These are phyloP conservation scores for Ditylenchus weischeri DNA, from an alignment of 2,888 invertebrate species.

Conservation along the genomic window DNA sequence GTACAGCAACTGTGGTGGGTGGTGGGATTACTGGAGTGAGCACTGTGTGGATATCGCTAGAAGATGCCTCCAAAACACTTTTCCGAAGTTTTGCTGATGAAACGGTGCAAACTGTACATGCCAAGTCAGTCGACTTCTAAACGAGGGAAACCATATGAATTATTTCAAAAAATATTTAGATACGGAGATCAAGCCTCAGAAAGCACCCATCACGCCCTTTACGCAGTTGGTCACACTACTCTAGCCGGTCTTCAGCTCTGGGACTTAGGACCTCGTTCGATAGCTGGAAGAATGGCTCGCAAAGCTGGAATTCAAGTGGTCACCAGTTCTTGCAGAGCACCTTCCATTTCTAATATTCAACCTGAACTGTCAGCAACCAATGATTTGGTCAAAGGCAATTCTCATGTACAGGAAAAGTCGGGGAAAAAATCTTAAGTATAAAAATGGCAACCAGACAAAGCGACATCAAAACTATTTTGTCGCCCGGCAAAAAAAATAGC, in stretches of 20 bases:
- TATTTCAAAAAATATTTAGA: conserved; percentile 21
- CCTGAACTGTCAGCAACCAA: background rate
- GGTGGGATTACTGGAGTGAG: conserved; percentile 62
- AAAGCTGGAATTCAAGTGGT: conserved; percentile 57
- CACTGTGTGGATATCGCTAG: conserved; percentile 70
- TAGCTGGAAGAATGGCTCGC: conserved; percentile 69
- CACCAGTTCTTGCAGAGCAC: background rate
- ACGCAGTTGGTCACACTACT: conserved; percentile 71
- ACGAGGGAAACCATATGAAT: background rate
- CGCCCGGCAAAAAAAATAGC: no score
- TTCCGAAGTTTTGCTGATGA: conserved; percentile 69
- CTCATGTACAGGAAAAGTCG: background rate
- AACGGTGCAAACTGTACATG: conserved; percentile 72
- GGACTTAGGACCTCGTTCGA: conserved; percentile 67
- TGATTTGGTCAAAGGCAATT: background rate
- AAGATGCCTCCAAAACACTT: conserved; percentile 69
- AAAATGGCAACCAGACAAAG: background rate
- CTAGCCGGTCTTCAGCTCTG: conserved; percentile 69
- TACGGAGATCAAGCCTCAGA: conserved; percentile 64
- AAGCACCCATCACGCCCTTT: conserved; percentile 69
- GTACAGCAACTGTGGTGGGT: conserved; percentile 42
- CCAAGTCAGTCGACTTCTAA: conserved; percentile 63
- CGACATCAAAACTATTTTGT: no score
- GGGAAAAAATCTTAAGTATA: background rate
- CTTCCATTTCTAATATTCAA: background rate